Percentiles rank a stretch among this genome's conserved stretches.
Conservation (phyloP, 2,113 vertebrate species). For the Chloropsis cyanopogon region DNA sequence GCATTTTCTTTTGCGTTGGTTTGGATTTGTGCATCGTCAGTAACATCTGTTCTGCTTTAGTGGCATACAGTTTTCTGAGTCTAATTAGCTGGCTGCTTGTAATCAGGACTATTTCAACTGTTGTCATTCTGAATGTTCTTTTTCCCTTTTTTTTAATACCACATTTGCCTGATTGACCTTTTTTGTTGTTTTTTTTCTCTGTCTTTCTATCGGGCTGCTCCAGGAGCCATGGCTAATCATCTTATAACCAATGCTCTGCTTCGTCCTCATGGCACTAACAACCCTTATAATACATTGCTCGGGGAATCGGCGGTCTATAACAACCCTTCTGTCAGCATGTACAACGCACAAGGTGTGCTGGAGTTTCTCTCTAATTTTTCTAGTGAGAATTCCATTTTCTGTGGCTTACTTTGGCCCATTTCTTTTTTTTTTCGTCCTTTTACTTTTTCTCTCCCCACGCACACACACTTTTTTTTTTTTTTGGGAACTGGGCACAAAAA, state of each 20-base stretch:
- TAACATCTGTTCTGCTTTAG: constrained; percentile 73
- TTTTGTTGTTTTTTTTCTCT: constrained; percentile 82
- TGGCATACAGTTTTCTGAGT: constrained; percentile 68
- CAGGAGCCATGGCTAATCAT: constrained; percentile 99
- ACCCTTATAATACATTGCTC: constrained; percentile 99
- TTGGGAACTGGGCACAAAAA: constrained; percentile 9
- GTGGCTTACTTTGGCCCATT: constrained; percentile 74
- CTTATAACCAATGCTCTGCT: constrained; percentile 99
- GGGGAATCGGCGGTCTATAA: constrained; percentile 99
- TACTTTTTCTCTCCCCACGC: background rate
- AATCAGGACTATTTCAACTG: constrained; percentile 81
- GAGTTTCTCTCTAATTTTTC: constrained; percentile 80
- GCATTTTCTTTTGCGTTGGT: constrained; percentile 68
- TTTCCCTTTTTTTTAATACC: constrained; percentile 77
- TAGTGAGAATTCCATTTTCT: constrained; percentile 78
- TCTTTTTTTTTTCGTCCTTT: background rate
- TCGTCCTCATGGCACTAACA: constrained; percentile 99
- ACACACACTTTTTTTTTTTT: background rate
- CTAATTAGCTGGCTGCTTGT: constrained; percentile 76
- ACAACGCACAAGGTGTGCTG: constrained; percentile 99
- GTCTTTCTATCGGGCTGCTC: constrained; percentile 91
- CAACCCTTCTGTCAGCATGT: constrained; percentile 99
- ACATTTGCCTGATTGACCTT: constrained; percentile 92
- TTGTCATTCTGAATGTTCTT: constrained; percentile 85
- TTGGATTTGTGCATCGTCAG: constrained; percentile 65